Percentiles rank a stretch among this genome's conserved stretches.
These are phyloP conservation scores for Fringilla coelebs DNA, from an alignment of 2,797 vertebrate genomes.

Conservation along the genomic window DNA sequence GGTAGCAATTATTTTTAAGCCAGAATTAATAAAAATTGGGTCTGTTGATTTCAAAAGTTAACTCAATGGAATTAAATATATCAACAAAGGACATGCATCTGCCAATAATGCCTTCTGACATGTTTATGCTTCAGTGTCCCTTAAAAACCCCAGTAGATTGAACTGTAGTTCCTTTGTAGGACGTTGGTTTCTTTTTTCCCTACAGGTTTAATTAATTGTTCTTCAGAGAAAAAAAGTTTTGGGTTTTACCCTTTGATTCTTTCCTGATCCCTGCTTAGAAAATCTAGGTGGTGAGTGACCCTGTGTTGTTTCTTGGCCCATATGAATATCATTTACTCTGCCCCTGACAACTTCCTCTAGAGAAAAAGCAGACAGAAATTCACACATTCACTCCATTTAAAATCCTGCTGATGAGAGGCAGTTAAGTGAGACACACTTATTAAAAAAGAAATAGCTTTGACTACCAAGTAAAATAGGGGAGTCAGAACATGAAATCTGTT, in stretches of 20 bases:
- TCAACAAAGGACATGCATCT: background rate
- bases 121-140: background rate
- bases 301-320: background rate
- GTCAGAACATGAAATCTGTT: background rate
- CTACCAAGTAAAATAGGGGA: background rate
- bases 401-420: background rate
- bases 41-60: background rate
- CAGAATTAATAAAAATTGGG: background rate
- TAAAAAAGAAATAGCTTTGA: background rate
- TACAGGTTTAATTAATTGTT: background rate
- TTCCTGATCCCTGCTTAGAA: background rate
- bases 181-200: background rate
- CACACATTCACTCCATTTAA: background rate
- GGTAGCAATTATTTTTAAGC: background rate
- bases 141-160: background rate
- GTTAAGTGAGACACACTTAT: background rate
- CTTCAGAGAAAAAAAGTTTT: background rate
- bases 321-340: background rate
- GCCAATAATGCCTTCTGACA: background rate
- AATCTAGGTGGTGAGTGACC: background rate
- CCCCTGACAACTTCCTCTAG: background rate
- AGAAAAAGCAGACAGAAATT: background rate
- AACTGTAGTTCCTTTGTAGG: background rate
- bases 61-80: background rate
- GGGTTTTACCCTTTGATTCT: background rate